These are phyloP conservation scores for Trissolcus japonicus DNA, from an alignment of 2,888 invertebrate species.

Conservation along the genomic window DNA sequence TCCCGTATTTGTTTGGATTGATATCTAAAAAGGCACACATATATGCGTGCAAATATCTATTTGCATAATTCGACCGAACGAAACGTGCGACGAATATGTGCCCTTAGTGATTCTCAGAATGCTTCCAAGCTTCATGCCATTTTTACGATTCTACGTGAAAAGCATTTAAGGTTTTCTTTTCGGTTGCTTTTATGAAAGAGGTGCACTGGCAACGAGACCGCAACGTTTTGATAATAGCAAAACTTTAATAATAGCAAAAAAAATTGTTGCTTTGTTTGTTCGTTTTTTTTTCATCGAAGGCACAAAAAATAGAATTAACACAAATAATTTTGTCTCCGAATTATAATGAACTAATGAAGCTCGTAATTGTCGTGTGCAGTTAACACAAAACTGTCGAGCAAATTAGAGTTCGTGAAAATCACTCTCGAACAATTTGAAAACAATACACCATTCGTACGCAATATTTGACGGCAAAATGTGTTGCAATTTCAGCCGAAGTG, in stretches of 20 bases:
- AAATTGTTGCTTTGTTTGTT: too few relatives aligned
- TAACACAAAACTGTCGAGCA: constrained; percentile 8
- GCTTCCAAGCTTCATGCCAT: constrained; percentile 50
- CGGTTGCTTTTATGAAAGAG: constrained; percentile 18
- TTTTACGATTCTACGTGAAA: constrained; percentile 58
- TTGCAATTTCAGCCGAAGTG: constrained; percentile 12
- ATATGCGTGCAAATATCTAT: constrained; percentile 57
- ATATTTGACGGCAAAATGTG: constrained; percentile 11
- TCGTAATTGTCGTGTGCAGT: too few relatives aligned
- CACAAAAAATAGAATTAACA: too few relatives aligned
- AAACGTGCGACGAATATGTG: constrained; percentile 55
- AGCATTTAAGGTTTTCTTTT: constrained; percentile 50
- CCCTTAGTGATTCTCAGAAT: constrained; percentile 44
- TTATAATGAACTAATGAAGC: neutral
- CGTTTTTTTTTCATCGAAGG: too few relatives aligned
- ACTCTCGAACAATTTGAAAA: constrained; percentile 30
- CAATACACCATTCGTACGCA: constrained; percentile 27
- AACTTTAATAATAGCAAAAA: too few relatives aligned
- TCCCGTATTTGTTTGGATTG: constrained; percentile 47
- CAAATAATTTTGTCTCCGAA: too few relatives aligned
- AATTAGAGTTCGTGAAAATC: constrained; percentile 20
- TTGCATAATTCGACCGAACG: constrained; percentile 66
- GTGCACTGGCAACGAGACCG: too few relatives aligned
- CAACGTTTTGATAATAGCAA: too few relatives aligned
- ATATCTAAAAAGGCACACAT: constrained; percentile 51